Percentiles rank a stretch among this genome's conserved stretches.
phyloP scores from a whole-genome alignment of 1,140 invertebrate genomes.

The Gerris buenoi region DNA sequence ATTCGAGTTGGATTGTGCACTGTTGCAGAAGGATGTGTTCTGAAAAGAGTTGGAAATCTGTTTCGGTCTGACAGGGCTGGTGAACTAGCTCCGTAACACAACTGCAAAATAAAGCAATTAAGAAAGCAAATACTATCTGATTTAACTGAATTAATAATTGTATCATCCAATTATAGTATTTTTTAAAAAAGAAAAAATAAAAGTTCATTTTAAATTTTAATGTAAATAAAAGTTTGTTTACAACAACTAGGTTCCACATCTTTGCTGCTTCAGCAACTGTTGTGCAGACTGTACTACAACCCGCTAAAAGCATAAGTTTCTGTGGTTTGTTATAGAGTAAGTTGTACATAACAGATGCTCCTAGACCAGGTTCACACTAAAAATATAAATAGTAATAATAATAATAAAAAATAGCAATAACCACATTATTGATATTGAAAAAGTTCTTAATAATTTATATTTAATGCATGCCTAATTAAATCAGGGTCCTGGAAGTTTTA shows the following conservation, averaged over 20 bases:
- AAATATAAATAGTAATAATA: too few species aligned
- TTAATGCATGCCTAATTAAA: too few species aligned
- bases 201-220: neutral
- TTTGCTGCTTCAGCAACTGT: conserved; percentile 97
- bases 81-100: conserved; percentile 95
- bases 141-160: too few species aligned
- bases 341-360: conserved; percentile 96
- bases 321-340: conserved; percentile 89
- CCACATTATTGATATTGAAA: too few species aligned
- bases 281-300: conserved; percentile 97
- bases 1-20: conserved; percentile 98
- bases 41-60: conserved; percentile 92
- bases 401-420: too few species aligned
- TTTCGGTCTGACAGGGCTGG: conserved; percentile 94
- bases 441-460: too few species aligned
- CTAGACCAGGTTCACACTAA: conserved; percentile 94
- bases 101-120: conserved; percentile 41
- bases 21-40: conserved; percentile 97
- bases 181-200: too few species aligned
- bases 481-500: too few species aligned
- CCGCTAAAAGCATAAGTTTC: conserved; percentile 89
- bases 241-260: conserved; percentile 99
- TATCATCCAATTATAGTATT: too few species aligned
- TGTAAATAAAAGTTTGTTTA: conserved; percentile 38
- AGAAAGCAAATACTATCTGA: too few species aligned